Evolutionary conservation across 2,113 vertebrate genomes (phyloP).

Genomic region (Ageneiosus marmoratus): DNA sequence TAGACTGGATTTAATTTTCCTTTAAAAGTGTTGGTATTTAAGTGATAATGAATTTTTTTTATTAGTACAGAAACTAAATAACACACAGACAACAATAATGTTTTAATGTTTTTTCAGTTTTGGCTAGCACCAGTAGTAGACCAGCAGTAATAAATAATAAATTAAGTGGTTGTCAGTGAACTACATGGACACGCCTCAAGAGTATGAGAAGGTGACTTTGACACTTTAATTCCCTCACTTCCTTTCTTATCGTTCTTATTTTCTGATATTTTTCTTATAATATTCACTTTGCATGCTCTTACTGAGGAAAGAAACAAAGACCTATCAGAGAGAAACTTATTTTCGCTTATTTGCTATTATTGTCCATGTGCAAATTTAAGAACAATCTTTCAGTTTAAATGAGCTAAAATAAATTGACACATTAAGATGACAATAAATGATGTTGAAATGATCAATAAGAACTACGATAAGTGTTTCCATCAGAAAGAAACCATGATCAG

Average conservation of each 20-base stretch:
- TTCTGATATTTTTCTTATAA: not conserved
- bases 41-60: not conserved
- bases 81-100: not conserved
- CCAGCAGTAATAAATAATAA: not conserved
- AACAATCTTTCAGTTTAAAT: not conserved
- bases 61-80: not conserved
- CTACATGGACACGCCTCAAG: conserved; percentile 10
- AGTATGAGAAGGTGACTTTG: conserved; percentile 73
- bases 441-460: not conserved
- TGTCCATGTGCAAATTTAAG: too few species aligned
- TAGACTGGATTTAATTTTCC: not conserved
- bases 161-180: conserved; percentile 11
- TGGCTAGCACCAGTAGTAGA: not conserved
- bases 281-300: not conserved
- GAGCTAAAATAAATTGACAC: conserved; percentile 1
- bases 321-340: too few species aligned
- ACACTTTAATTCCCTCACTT: conserved; percentile 31
- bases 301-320: too few species aligned
- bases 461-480: not conserved
- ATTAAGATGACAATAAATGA: conserved; percentile 1
- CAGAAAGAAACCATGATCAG: not conserved
- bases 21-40: not conserved
- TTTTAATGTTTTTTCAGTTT: not conserved
- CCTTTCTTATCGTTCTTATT: not conserved
- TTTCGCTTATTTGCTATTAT: too few species aligned